Conservation (phyloP, 2,888 invertebrate genomes). For the Eupithecia abbreviata region DNA sequence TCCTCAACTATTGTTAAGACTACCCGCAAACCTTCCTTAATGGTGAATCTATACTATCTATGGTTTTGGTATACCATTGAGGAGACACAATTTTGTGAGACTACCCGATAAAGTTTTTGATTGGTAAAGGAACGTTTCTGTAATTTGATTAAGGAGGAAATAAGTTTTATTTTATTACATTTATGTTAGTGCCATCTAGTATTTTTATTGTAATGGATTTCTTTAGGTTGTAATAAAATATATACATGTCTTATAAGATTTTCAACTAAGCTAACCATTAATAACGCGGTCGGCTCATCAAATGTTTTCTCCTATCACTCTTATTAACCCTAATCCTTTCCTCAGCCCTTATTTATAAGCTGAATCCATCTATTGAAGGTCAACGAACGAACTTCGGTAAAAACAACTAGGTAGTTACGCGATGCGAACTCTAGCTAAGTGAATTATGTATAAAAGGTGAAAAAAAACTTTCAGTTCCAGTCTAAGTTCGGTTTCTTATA, state of each 20-base stretch:
- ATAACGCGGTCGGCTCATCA: neutral
- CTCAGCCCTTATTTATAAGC: neutral
- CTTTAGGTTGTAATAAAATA: neutral
- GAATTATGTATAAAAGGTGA: neutral
- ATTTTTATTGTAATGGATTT: neutral
- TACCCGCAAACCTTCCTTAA: slow-evolving; percentile 16
- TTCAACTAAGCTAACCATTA: neutral
- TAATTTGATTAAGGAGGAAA: neutral
- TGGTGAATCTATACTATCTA: neutral
- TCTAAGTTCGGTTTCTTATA: neutral
- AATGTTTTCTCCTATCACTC: neutral
- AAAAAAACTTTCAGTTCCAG: neutral
- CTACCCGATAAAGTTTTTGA: neutral
- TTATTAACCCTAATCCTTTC: neutral
- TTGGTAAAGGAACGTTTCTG: neutral
- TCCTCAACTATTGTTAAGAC: slow-evolving; percentile 57
- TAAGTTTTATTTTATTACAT: neutral
- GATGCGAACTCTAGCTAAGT: neutral
- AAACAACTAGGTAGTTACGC: neutral
- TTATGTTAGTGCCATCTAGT: slow-evolving; percentile 1
- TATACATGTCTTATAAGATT: neutral
- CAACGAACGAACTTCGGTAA: neutral
- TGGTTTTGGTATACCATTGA: neutral
- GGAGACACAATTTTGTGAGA: neutral
- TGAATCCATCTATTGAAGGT: neutral